Conservation (phyloP, 2,888 invertebrate genomes). For the Dione juno region DNA sequence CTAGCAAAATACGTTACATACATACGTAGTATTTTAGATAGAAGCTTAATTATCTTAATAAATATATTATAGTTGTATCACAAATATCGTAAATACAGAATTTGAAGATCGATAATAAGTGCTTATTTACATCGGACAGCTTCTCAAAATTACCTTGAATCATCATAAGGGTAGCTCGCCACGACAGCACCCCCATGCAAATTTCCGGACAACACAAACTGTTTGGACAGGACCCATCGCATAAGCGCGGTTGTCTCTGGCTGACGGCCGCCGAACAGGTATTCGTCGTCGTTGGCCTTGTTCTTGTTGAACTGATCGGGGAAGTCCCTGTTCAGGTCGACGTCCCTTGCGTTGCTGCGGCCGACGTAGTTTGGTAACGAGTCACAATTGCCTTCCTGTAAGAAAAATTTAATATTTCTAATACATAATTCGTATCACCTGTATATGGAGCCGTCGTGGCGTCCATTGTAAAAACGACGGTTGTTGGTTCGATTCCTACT, state of each 20-base stretch:
- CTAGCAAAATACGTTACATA: too few relatives aligned
- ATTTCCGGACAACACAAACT: conserved; percentile 97
- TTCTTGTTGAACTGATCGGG: conserved; percentile 91
- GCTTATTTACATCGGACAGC: too few relatives aligned
- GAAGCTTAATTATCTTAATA: too few relatives aligned
- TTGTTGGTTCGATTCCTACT: background rate
- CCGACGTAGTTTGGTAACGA: conserved; percentile 87
- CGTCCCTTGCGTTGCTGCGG: conserved; percentile 90
- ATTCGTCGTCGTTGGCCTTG: conserved; percentile 66
- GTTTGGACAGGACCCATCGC: conserved; percentile 93
- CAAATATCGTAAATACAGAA: too few relatives aligned
- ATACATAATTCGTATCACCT: too few relatives aligned
- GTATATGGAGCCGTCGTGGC: too few relatives aligned
- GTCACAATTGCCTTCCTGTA: conserved; percentile 91
- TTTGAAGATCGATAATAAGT: too few relatives aligned
- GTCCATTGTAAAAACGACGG: background rate
- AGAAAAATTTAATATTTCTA: too few relatives aligned
- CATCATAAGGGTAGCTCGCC: conserved; percentile 98
- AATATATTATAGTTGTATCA: too few relatives aligned
- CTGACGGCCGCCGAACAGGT: conserved; percentile 85
- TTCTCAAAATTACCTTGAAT: conserved; percentile 85
- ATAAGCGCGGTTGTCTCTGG: conserved; percentile 95
- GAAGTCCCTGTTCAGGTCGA: conserved; percentile 96
- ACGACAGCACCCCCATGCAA: conserved; percentile 98
- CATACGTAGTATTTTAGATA: too few relatives aligned